A percentile compares a stretch with the other conserved stretches of the same genome.
Conservation (phyloP, 2,888 invertebrate species). For the Drosophila maculinotata region DNA sequence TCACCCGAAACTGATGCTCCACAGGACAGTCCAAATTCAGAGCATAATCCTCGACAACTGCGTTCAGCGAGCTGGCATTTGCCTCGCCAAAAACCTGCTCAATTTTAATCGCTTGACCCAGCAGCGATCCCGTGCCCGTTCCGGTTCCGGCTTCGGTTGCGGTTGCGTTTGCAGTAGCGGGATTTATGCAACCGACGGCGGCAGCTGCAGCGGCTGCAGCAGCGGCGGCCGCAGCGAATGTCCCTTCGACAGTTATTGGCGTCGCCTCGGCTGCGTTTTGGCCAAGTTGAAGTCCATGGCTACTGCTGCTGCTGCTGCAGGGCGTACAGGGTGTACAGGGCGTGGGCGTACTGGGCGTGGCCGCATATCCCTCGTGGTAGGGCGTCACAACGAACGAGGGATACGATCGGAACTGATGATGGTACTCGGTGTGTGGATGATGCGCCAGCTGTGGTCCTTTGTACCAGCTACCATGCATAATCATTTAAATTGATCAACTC, state of each 20-base stretch:
- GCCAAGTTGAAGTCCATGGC: slow-evolving; percentile 45
- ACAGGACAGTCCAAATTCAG: slow-evolving; percentile 78
- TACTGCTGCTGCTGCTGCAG: slow-evolving; percentile 46
- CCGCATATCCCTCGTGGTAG: slow-evolving; percentile 77
- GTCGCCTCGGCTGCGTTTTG: slow-evolving; percentile 50
- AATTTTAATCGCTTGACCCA: slow-evolving; percentile 80
- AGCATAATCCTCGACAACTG: slow-evolving; percentile 79
- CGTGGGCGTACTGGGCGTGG: slow-evolving; percentile 52
- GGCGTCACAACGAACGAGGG: slow-evolving; percentile 84
- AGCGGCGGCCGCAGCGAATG: slow-evolving; percentile 72
- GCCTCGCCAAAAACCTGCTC: slow-evolving; percentile 80
- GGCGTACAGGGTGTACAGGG: slow-evolving; percentile 58
- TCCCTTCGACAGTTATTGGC: slow-evolving; percentile 77
- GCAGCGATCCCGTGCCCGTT: slow-evolving; percentile 26
- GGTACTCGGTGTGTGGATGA: slow-evolving; percentile 79
- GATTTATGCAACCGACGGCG: slow-evolving; percentile 41
- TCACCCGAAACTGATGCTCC: slow-evolving; percentile 78
- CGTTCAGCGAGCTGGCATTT: slow-evolving; percentile 55
- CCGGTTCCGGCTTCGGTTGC: slow-evolving; percentile 6
- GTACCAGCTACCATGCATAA: slow-evolving; percentile 85
- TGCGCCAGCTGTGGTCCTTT: slow-evolving; percentile 85
- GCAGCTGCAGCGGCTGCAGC: slow-evolving; percentile 57
- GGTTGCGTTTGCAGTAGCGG: slow-evolving; percentile 11
- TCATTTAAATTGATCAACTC: slow-evolving; percentile 75
- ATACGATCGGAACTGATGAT: slow-evolving; percentile 84